These are phyloP conservation scores for Mallateleia sp. DNA, from an alignment of 2,888 invertebrate genomes.

Conservation along the genomic window DNA sequence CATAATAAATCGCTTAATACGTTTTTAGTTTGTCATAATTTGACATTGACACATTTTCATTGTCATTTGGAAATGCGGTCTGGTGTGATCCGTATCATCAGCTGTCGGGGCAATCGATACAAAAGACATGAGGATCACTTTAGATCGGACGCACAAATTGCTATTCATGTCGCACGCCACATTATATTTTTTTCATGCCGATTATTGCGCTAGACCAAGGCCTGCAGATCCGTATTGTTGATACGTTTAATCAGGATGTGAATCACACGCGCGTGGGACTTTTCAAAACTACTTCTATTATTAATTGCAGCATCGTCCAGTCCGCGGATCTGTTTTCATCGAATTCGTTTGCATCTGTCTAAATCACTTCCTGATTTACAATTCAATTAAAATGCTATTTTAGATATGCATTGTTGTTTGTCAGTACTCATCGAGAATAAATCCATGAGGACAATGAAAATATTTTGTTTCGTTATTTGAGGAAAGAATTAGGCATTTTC, in stretches of 20 bases:
- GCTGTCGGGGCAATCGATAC: conserved; percentile 22
- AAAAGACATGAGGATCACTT: conserved; percentile 42
- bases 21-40: conserved; percentile 1
- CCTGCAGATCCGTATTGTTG: conserved; percentile 54
- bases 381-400: no score
- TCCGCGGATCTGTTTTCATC: no score
- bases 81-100: conserved; percentile 43
- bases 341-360: no score
- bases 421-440: no score
- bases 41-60: conserved; percentile 33
- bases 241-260: conserved; percentile 58
- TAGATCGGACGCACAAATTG: conserved; percentile 61
- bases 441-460: no score
- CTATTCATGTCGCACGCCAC: conserved; percentile 61
- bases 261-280: conserved; percentile 44
- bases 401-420: no score
- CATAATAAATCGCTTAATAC: conserved; percentile 13
- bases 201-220: conserved; percentile 62
- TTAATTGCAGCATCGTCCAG: no score
- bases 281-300: no score
- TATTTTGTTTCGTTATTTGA: no score
- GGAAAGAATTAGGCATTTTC: no score
- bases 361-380: no score
- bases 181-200: conserved; percentile 56
- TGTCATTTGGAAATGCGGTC: conserved; percentile 20